These are phyloP conservation scores for Eumacrocentrus americanus DNA, from an alignment of 2,888 invertebrate genomes.

Conservation along the genomic window DNA sequence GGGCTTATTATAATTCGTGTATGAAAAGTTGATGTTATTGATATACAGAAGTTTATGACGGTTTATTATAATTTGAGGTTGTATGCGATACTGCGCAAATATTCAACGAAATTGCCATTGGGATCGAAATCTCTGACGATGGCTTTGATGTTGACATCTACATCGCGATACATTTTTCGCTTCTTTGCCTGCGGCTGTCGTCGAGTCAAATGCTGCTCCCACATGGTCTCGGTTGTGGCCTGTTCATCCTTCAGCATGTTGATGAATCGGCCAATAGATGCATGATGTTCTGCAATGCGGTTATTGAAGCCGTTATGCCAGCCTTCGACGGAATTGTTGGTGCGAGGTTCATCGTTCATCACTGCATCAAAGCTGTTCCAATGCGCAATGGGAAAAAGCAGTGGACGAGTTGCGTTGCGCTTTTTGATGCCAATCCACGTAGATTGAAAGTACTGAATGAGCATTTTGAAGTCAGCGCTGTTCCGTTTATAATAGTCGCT, in stretches of 20 bases:
- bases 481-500: background rate
- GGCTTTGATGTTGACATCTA: too few relatives aligned
- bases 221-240: slow-evolving; percentile 5
- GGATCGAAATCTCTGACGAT: background rate
- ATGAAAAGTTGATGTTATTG: too few relatives aligned
- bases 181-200: too few relatives aligned
- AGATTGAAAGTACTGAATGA: background rate
- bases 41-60: too few relatives aligned
- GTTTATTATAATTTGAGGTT: too few relatives aligned
- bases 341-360: slow-evolving; percentile 17
- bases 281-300: background rate
- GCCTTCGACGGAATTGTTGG: background rate
- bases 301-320: background rate
- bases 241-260: slow-evolving; percentile 8
- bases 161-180: too few relatives aligned
- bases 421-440: background rate
- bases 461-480: background rate
- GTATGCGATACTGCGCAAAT: too few relatives aligned
- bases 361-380: slow-evolving; percentile 20
- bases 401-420: background rate
- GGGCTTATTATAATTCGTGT: too few relatives aligned
- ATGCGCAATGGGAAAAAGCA: background rate
- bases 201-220: background rate
- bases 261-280: background rate
- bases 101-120: background rate